Base-by-base conservation (phyloP, 2,113 vertebrate genomes). In the Colius striatus region DNA sequence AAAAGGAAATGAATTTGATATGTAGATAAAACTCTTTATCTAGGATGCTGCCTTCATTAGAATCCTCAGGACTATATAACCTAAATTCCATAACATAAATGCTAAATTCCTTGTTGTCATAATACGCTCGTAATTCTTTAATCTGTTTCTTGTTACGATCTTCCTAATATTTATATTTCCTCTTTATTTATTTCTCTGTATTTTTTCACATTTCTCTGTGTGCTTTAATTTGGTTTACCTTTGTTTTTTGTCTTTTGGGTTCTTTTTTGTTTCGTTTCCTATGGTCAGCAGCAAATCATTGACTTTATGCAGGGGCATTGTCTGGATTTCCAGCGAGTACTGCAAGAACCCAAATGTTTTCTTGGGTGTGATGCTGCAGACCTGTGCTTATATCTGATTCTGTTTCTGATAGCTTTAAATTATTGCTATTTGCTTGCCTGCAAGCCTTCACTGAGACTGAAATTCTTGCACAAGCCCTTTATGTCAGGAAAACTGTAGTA, bases 321-420 rank as follows among this genome's bases (percentile, higher is more conserved):
- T 78, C 38, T 41, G 38, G n/a, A 63, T 92, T 89, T 94, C 36
- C 30, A 91, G 34, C n/a, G 71, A 79, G 36, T 79, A 43, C 58
- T 0, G 0, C 50, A 65, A 84, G 36, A 41, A 87, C 47, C 30
- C 1, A 0, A 60, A 71, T 83, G 13, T 79, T 91, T 90, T 90
- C 72, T 79, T 89, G 75, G 18, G 19, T 16, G 3, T 34, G 36
- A 85, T 91, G 45, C 87, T 92, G 78, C 62, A 83, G 86, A 80
- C 84, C 67, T 82, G 17, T 47, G 20, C 71, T 66, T 77, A 55
- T 72, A 73, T 70, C 58, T 45, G 62, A 87, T 94, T 80, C 65
- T 63, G 32, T 48, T 92, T 74, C 38, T 88, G 92, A 80, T 91
- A 88, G 75, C 63, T 88, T 93, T 80, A 82, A 95, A 77, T 85